phyloP scores from a whole-genome alignment of 2,888 invertebrate species.

The Galeruca laticollis region DNA sequence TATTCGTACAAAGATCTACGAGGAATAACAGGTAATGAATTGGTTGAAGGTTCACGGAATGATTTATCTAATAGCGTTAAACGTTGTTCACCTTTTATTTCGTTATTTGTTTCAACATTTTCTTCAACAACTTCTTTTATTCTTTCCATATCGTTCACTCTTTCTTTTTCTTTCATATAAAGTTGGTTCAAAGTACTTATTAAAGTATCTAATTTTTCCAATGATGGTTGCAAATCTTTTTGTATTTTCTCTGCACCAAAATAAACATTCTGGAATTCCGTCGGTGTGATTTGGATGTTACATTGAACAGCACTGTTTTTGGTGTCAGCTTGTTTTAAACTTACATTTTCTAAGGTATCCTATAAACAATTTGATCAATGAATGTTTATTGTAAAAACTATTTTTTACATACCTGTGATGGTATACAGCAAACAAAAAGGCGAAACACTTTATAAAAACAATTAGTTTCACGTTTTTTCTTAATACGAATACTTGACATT shows the following conservation, averaged over 20 bases:
- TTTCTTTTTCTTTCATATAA: background rate
- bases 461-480: conserved; percentile 7
- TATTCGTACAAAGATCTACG: conserved; percentile 8
- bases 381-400: background rate
- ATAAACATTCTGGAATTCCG: background rate
- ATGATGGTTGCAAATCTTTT: background rate
- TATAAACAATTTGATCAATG: background rate
- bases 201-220: conserved; percentile 9
- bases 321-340: background rate
- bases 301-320: background rate
- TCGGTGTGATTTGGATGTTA: background rate
- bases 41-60: background rate
- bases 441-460: background rate
- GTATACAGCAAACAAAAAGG: background rate
- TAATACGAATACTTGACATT: conserved; percentile 6
- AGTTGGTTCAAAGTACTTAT: conserved; percentile 6
- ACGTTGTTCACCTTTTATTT: conserved; percentile 3
- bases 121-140: background rate
- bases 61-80: background rate
- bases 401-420: conserved; percentile 3
- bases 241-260: background rate
- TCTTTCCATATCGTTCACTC: background rate
- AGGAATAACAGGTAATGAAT: conserved; percentile 9
- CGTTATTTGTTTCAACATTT: background rate
- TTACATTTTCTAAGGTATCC: background rate